These are phyloP conservation scores for Fragum sueziense DNA, from an alignment of 2,888 invertebrate species.

Conservation along the genomic window DNA sequence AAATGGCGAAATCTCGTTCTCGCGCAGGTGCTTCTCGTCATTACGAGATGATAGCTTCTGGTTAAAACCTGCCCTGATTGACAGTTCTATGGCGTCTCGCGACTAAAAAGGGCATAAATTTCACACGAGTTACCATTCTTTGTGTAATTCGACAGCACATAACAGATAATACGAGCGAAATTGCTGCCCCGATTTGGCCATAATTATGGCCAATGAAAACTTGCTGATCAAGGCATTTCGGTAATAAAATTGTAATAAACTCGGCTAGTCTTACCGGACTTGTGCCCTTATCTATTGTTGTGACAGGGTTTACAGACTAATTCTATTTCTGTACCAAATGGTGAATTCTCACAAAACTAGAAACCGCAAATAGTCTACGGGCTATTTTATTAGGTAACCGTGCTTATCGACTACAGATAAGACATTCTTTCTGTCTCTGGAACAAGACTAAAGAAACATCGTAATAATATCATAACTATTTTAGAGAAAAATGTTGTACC, in stretches of 20 bases:
- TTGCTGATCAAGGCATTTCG: slow-evolving; percentile 19
- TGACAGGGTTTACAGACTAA: too few species aligned
- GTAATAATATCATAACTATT: too few species aligned
- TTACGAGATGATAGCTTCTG: slow-evolving; percentile 12
- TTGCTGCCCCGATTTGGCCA: slow-evolving; percentile 19
- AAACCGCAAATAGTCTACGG: too few species aligned
- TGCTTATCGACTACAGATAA: too few species aligned
- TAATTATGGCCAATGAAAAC: slow-evolving; percentile 25
- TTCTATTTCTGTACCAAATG: too few species aligned
- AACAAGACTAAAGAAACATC: too few species aligned
- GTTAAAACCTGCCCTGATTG: slow-evolving; percentile 31
- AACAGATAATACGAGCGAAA: slow-evolving; percentile 23
- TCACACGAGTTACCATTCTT: slow-evolving; percentile 51
- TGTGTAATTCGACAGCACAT: slow-evolving; percentile 39
- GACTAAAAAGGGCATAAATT: slow-evolving; percentile 45
- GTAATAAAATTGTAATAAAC: slow-evolving; percentile 4
- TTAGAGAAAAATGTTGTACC: too few species aligned
- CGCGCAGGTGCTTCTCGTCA: slow-evolving; percentile 29
- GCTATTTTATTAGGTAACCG: too few species aligned
- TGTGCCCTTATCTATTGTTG: slow-evolving; percentile 4
- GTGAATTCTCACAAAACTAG: too few species aligned
- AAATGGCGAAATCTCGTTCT: slow-evolving; percentile 19
- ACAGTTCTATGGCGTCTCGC: slow-evolving; percentile 27
- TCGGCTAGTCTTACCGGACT: not conserved
- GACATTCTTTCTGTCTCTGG: too few species aligned